Conservation (phyloP, 2,888 invertebrate genomes). For the Andrena haemorrhoa region DNA sequence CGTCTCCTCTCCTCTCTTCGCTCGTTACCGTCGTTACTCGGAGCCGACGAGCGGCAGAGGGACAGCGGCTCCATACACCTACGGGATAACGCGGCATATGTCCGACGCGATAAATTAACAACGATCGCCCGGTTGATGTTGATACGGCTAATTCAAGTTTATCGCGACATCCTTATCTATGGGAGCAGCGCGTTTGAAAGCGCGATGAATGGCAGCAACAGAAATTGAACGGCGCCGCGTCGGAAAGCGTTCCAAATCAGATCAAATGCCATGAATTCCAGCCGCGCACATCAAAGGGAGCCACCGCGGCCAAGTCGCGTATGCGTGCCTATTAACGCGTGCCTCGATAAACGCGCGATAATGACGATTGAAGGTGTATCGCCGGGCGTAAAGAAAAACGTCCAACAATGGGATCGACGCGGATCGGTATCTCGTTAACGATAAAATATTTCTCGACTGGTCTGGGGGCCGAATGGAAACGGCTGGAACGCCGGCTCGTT, state of each 20-base stretch:
- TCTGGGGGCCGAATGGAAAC: not conserved
- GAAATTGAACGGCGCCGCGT: slow-evolving; percentile 42
- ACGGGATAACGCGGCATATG: not conserved
- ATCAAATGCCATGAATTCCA: slow-evolving; percentile 55
- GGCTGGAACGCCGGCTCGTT: slow-evolving; percentile 36
- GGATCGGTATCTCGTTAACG: slow-evolving; percentile 39
- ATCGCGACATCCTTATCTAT: slow-evolving; percentile 44
- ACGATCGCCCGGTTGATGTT: slow-evolving; percentile 36
- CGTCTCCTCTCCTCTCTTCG: not conserved
- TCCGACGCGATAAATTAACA: slow-evolving; percentile 37
- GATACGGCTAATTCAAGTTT: slow-evolving; percentile 52
- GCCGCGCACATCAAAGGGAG: slow-evolving; percentile 33
- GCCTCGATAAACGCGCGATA: slow-evolving; percentile 38
- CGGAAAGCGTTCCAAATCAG: slow-evolving; percentile 44
- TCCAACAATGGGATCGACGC: not conserved
- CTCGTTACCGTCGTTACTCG: slow-evolving; percentile 12
- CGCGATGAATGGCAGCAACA: slow-evolving; percentile 40
- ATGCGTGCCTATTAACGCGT: slow-evolving; percentile 27
- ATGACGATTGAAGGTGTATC: slow-evolving; percentile 30
- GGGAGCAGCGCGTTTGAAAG: slow-evolving; percentile 29
- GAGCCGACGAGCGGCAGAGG: not conserved
- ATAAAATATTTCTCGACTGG: slow-evolving; percentile 31
- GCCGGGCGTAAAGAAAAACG: slow-evolving; percentile 1
- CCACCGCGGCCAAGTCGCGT: not conserved
- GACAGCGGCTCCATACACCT: not conserved